Conservation (phyloP, 2,797 vertebrate species). For the Brachymystax lenok region DNA sequence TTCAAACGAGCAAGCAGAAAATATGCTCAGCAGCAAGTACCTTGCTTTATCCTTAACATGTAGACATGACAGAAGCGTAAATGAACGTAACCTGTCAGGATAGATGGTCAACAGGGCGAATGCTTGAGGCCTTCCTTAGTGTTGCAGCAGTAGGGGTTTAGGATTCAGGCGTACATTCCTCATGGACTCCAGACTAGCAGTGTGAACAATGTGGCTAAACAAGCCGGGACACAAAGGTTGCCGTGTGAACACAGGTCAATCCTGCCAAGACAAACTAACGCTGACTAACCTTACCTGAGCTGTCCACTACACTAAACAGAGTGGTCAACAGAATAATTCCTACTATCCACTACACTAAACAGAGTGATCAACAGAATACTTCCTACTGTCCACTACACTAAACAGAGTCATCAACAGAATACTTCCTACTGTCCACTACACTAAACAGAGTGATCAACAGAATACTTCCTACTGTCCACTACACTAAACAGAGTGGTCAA, state of each 20-base stretch:
- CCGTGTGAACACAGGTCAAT: slow-evolving; percentile 67
- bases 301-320: background rate
- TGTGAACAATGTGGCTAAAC: slow-evolving; percentile 49
- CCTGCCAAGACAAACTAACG: slow-evolving; percentile 49
- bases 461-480: too few species aligned
- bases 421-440: background rate
- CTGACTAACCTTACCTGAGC: slow-evolving; percentile 48
- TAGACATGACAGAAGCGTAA: background rate
- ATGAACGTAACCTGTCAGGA: slow-evolving; percentile 6
- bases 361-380: background rate
- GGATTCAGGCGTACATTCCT: slow-evolving; percentile 71
- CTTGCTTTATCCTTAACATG: background rate
- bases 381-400: background rate
- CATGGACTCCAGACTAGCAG: slow-evolving; percentile 71
- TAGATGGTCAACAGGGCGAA: background rate
- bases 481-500: too few species aligned
- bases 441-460: background rate
- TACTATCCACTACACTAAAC: background rate
- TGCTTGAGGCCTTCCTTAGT: background rate
- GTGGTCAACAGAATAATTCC: background rate
- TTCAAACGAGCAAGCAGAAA: too few species aligned
- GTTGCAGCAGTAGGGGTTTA: slow-evolving; percentile 44
- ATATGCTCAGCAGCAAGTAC: too few species aligned
- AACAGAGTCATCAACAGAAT: background rate
- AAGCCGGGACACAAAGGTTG: slow-evolving; percentile 63